Conservation (phyloP, 2,113 vertebrate genomes). For the Sula dactylatra region DNA sequence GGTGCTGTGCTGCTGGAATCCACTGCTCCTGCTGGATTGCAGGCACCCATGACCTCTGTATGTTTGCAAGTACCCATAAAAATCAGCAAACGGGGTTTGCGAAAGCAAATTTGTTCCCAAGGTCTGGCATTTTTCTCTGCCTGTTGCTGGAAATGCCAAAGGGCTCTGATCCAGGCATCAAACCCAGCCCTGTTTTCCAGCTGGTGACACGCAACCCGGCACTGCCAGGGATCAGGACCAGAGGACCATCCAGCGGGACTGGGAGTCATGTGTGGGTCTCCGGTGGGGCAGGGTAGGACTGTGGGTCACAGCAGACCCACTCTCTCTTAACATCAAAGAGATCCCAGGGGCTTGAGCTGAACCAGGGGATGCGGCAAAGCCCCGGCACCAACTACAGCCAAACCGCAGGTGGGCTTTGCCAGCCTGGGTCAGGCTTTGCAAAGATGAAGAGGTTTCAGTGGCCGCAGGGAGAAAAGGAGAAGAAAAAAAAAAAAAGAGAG, state of each 20-base stretch:
- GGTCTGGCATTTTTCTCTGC: not conserved
- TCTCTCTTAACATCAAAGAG: not conserved
- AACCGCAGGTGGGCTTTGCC: constrained; percentile 8
- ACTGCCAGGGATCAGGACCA: rapidly evolving
- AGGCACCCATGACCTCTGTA: not conserved
- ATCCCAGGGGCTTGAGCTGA: not conserved
- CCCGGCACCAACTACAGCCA: not conserved
- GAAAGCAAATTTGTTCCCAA: not conserved
- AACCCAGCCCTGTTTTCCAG: not conserved
- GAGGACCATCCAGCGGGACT: not conserved
- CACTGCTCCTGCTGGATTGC: not conserved
- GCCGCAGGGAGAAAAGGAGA: constrained; percentile 35
- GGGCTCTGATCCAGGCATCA: not conserved
- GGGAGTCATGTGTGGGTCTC: not conserved
- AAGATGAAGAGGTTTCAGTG: constrained; percentile 62
- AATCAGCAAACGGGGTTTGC: not conserved
- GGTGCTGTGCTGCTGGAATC: not conserved
- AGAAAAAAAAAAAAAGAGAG: not conserved
- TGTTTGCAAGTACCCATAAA: not conserved
- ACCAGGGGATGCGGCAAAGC: not conserved
- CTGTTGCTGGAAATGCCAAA: not conserved
- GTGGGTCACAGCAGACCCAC: not conserved
- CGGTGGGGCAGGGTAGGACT: not conserved
- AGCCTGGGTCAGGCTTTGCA: constrained; percentile 38
- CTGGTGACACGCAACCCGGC: not conserved